A percentile compares a stretch with the other conserved stretches of the same genome.
phyloP scores from a whole-genome alignment of 2,888 invertebrate species.

The Cephus nigrinus region DNA sequence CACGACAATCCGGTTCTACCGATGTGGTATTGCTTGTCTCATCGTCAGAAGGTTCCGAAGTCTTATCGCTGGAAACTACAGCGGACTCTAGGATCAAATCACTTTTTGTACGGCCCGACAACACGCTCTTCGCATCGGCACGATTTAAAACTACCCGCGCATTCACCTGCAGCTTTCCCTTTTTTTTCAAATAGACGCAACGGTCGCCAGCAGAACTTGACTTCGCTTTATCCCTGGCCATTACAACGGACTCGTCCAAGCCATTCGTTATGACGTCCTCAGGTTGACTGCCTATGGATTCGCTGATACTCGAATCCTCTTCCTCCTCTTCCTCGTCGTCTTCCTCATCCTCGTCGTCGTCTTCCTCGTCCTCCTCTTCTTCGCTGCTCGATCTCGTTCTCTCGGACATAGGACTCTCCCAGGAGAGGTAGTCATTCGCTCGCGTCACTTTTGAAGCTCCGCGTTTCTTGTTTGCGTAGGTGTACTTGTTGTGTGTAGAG shows the following conservation, averaged over 20 bases:
- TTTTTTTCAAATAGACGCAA: conserved; percentile 47
- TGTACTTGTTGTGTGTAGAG: conserved; percentile 57
- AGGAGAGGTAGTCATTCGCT: conserved; percentile 49
- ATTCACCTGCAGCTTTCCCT: conserved; percentile 54
- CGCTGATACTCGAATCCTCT: conserved; percentile 53
- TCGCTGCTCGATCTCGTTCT: conserved; percentile 56
- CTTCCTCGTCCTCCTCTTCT: conserved; percentile 10
- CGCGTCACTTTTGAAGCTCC: conserved; percentile 47
- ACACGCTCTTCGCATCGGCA: conserved; percentile 44
- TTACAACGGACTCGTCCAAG: conserved; percentile 39
- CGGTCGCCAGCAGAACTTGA: conserved; percentile 34
- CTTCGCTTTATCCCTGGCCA: conserved; percentile 21
- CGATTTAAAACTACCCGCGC: conserved; percentile 55
- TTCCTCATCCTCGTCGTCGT: conserved; percentile 1
- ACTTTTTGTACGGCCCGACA: conserved; percentile 48
- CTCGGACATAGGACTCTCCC: conserved; percentile 62
- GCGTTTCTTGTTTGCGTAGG: conserved; percentile 60
- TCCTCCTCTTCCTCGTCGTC: conserved; percentile 47
- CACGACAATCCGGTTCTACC: conserved; percentile 53
- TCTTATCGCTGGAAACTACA: conserved; percentile 50
- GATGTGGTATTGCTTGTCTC: conserved; percentile 49
- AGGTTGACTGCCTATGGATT: conserved; percentile 54
- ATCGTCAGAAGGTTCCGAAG: conserved; percentile 57
- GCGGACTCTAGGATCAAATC: conserved; percentile 48
- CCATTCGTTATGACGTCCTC: conserved; percentile 55